A percentile compares a stretch with the other conserved stretches of the same genome.
phyloP scores from a whole-genome alignment of 2,113 vertebrate genomes.

The Podarcis muralis region DNA sequence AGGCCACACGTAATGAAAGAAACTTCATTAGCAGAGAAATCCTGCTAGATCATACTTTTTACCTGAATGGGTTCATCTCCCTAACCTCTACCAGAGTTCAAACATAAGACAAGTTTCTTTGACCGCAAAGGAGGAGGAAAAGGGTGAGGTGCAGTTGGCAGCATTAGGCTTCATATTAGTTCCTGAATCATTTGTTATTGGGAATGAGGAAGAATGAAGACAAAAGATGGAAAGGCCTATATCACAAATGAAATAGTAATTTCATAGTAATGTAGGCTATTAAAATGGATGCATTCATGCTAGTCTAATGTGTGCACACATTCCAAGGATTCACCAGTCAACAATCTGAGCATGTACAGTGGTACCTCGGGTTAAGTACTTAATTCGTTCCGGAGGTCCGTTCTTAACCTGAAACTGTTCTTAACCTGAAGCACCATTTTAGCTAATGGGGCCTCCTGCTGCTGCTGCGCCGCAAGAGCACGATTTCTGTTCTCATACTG shows the following conservation, averaged over 20 bases:
- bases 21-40: conserved; percentile 46
- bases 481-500: too few species aligned
- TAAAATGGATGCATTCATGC: neutral
- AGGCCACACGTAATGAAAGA: conserved; percentile 30
- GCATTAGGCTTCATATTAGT: neutral
- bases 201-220: neutral
- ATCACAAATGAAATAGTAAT: neutral
- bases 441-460: too few species aligned
- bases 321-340: neutral
- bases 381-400: too few species aligned
- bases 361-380: too few species aligned
- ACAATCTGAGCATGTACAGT: neutral
- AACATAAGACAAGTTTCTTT: conserved; percentile 3
- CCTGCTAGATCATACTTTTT: conserved; percentile 37
- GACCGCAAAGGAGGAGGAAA: conserved; percentile 25
- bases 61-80: conserved; percentile 31
- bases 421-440: too few species aligned
- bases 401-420: too few species aligned
- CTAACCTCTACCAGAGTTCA: conserved; percentile 6
- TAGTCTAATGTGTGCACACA: too few species aligned
- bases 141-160: neutral
- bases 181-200: neutral
- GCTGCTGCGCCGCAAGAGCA: too few species aligned
- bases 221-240: neutral
- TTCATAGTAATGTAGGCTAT: neutral